Conservation (phyloP, 2,888 invertebrate genomes). For the Drosophila anomelani region DNA sequence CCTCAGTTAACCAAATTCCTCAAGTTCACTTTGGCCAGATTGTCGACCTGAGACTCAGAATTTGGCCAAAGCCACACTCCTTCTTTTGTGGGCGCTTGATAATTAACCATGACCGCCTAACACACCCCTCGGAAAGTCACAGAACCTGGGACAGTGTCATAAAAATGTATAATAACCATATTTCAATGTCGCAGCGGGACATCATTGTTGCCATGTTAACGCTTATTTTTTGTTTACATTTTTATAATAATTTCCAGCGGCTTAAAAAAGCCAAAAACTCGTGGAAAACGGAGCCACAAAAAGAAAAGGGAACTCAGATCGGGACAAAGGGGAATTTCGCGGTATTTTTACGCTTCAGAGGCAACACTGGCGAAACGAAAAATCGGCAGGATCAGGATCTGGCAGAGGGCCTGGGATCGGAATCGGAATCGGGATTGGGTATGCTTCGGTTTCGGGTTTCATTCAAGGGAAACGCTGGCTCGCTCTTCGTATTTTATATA, state of each 20-base stretch:
- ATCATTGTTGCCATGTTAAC: slow-evolving; percentile 85
- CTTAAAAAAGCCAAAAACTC: slow-evolving; percentile 26
- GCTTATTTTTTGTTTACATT: slow-evolving; percentile 82
- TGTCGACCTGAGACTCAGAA: neutral
- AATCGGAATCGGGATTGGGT: slow-evolving; percentile 4
- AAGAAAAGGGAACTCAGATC: slow-evolving; percentile 20
- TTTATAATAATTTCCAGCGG: slow-evolving; percentile 55
- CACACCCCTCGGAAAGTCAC: slow-evolving; percentile 11
- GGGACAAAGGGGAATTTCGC: slow-evolving; percentile 77
- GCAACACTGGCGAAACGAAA: slow-evolving; percentile 35
- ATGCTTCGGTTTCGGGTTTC: slow-evolving; percentile 78
- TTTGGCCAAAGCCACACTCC: neutral
- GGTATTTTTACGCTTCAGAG: slow-evolving; percentile 83
- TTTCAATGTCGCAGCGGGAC: slow-evolving; percentile 85
- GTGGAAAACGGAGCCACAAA: slow-evolving; percentile 8
- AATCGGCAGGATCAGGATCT: slow-evolving; percentile 8
- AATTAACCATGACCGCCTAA: slow-evolving; percentile 6
- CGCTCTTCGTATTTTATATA: neutral
- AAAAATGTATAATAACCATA: slow-evolving; percentile 83
- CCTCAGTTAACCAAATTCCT: neutral
- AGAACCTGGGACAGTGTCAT: slow-evolving; percentile 73
- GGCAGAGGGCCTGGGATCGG: slow-evolving; percentile 15
- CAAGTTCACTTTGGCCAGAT: neutral
- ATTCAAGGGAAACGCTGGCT: slow-evolving; percentile 73
- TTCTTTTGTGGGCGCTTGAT: neutral